Base-by-base conservation (phyloP, 2,888 invertebrate genomes). In the Chymomyza amoena region DNA sequence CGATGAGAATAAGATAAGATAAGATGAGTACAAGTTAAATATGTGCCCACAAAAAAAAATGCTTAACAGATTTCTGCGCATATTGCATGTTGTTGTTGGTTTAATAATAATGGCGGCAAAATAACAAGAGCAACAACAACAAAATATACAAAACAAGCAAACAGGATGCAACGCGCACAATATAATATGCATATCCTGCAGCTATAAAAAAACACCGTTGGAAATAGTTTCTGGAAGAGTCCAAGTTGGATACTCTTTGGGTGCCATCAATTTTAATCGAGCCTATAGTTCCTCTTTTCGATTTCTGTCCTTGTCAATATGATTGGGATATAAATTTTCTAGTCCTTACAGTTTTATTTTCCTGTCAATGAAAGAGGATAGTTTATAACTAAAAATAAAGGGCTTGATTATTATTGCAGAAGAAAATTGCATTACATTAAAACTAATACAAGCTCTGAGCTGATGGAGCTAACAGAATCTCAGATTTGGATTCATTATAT, bases 151-250 rank as follows among this genome's bases (percentile, higher is more conserved):
- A 52, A 70, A 61, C 60, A 66, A 64, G 61, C 64, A 25, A 70
- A 64, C 77, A 68, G 76, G 72, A 84, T 73, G 68, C 72, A 67
- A 64, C 54, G 66, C 77, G n/a, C 6, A 76, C 75, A 83, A 79
- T 87, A 72, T 87, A 87, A 83, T 87, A 83, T 83, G 83, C 83
- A 83, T 79, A 83, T 87, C 82, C 87, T 74, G 32, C 13, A 64
- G 77, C 50, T 3, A 60, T 7, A 57, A 6, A 28, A 57, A 56
- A 32, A 45, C 13, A 45, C 4, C 10, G 3, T 13, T 6, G 13
- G 39, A 45, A 45, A 45, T 6, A 2, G 39, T 13, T 45, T 45
- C 4, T 45, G 39, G 13, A 13, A 7, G 0, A 13, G 39, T 45
- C 13, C 39, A 45, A 6, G 13, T 13, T 10, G 13, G 13, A 45